Evolutionary conservation across 2,888 invertebrate species (phyloP).

Genomic region (Rhogogaster chlorosoma): DNA sequence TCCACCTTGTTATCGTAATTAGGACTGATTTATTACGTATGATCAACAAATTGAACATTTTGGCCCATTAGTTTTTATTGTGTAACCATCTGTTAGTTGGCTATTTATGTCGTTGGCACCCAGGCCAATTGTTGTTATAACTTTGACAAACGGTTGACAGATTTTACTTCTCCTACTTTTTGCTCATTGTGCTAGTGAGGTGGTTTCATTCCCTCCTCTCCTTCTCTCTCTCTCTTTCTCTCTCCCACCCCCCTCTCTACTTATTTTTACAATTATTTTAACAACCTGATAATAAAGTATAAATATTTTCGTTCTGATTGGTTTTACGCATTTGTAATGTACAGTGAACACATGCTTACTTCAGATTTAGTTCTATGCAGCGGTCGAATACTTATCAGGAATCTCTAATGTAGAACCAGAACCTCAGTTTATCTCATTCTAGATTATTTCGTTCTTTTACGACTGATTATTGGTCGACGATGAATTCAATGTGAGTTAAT

Average conservation of each 20-base stretch:
- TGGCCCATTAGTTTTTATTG: conserved; percentile 44
- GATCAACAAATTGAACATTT: conserved; percentile 41
- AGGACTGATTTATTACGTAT: conserved; percentile 50
- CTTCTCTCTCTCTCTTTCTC: background rate
- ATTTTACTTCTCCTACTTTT: conserved; percentile 19
- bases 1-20: conserved; percentile 60
- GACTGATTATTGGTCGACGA: background rate
- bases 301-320: conserved; percentile 27
- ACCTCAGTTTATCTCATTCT: conserved; percentile 11
- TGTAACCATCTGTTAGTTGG: conserved; percentile 21
- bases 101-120: conserved; percentile 42
- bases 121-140: conserved; percentile 23
- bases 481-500: background rate
- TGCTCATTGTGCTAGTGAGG: background rate
- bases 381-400: conserved; percentile 6
- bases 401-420: conserved; percentile 19
- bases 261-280: background rate
- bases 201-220: background rate
- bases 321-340: background rate
- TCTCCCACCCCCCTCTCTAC: background rate
- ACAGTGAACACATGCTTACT: background rate
- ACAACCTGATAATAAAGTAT: conserved; percentile 27
- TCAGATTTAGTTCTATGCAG: background rate
- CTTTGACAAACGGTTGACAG: conserved; percentile 23
- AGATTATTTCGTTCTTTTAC: background rate